A percentile compares a stretch with the other conserved stretches of the same genome.
Evolutionary conservation across 2,888 invertebrate species (phyloP).

Genomic region (Blastobasis adustella): DNA sequence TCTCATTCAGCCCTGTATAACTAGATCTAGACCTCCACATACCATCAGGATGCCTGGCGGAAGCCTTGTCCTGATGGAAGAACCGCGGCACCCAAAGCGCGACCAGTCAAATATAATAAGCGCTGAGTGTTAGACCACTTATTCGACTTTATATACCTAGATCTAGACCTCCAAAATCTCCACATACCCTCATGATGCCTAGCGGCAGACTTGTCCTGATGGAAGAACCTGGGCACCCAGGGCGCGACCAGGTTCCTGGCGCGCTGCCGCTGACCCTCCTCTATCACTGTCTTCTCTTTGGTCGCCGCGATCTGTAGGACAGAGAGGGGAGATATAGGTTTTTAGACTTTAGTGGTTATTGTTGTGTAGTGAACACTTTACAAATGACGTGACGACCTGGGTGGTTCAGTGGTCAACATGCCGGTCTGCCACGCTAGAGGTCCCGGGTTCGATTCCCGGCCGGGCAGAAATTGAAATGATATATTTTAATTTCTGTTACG

Average conservation of each 20-base stretch:
- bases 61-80: conserved; percentile 62
- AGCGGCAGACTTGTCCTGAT: conserved; percentile 24
- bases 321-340: too few relatives aligned
- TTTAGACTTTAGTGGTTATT: too few relatives aligned
- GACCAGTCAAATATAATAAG: conserved; percentile 37
- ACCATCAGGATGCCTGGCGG: conserved; percentile 39
- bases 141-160: background rate
- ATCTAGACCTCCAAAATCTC: background rate
- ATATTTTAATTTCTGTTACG: too few relatives aligned
- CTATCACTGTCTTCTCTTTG: conserved; percentile 91
- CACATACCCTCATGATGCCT: conserved; percentile 39
- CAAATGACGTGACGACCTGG: too few relatives aligned
- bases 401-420: too few relatives aligned
- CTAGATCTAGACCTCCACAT: background rate
- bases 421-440: too few relatives aligned
- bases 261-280: conserved; percentile 87
- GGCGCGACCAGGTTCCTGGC: conserved; percentile 78
- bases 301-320: conserved; percentile 88
- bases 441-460: too few relatives aligned
- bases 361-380: too few relatives aligned
- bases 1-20: background rate
- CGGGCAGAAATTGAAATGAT: too few relatives aligned
- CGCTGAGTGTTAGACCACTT: too few relatives aligned
- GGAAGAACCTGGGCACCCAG: conserved; percentile 85
- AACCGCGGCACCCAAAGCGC: conserved; percentile 82